Conservation (phyloP, 53 echinoderm and acorn worm genomes). For the Actinopyga echinites region DNA sequence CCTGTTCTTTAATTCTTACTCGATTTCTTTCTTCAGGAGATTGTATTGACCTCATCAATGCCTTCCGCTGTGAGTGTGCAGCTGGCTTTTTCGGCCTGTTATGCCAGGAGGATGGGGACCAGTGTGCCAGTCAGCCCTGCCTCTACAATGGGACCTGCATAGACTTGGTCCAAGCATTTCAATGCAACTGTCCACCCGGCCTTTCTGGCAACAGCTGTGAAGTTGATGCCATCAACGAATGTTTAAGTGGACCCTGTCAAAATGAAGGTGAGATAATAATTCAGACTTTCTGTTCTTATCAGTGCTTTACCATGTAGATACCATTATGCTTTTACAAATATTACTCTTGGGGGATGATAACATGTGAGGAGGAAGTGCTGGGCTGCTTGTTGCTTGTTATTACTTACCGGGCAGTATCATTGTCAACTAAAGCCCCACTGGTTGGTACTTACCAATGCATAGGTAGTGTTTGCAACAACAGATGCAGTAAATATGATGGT, state of each 20-base stretch:
- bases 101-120: slow-evolving; percentile 83
- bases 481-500: too few relatives aligned
- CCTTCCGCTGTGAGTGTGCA: slow-evolving; percentile 69
- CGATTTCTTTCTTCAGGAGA: slow-evolving; percentile 42
- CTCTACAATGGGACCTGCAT: slow-evolving; percentile 76
- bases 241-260: slow-evolving; percentile 68
- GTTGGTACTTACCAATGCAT: too few relatives aligned
- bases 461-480: too few relatives aligned
- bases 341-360: too few relatives aligned
- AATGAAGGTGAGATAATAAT: slow-evolving; percentile 60
- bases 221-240: slow-evolving; percentile 75
- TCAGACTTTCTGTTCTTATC: not conserved
- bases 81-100: slow-evolving; percentile 69
- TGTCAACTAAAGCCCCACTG: too few relatives aligned
- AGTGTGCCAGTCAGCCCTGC: slow-evolving; percentile 73
- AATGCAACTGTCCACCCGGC: slow-evolving; percentile 64
- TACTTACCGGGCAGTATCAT: too few relatives aligned
- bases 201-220: slow-evolving; percentile 74
- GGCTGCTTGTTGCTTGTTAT: too few relatives aligned
- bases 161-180: slow-evolving; percentile 77
- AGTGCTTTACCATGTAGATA: too few relatives aligned
- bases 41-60: slow-evolving; percentile 78
- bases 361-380: too few relatives aligned
- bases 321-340: too few relatives aligned
- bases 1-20: too few relatives aligned